phyloP scores from a whole-genome alignment of 2,797 vertebrate genomes.

The Todus mexicanus region DNA sequence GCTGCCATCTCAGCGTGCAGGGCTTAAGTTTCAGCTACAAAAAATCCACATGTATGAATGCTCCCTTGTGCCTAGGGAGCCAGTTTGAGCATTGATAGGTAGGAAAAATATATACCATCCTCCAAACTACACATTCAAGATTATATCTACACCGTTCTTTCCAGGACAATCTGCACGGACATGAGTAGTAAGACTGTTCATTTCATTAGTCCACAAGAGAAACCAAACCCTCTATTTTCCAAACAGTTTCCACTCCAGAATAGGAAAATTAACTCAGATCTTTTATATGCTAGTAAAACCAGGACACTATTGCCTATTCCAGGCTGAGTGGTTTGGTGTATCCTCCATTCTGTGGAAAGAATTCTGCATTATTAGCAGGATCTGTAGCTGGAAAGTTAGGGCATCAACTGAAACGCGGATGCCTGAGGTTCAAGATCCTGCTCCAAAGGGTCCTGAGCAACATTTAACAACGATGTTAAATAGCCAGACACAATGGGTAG shows the following conservation, averaged over 20 bases:
- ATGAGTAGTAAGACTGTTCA: background rate
- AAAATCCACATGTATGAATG: background rate
- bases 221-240: background rate
- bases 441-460: background rate
- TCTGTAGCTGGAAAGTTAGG: background rate
- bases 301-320: background rate
- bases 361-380: background rate
- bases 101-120: background rate
- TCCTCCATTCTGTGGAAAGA: background rate
- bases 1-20: background rate
- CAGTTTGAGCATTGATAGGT: background rate
- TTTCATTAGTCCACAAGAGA: background rate
- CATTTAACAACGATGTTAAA: background rate
- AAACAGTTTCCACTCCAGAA: background rate
- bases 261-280: background rate
- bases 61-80: background rate
- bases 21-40: constrained; percentile 30
- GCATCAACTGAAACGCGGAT: background rate
- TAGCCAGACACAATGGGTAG: background rate
- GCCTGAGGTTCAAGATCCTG: background rate
- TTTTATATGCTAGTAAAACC: background rate
- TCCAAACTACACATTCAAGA: background rate
- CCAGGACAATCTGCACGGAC: background rate
- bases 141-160: background rate
- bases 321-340: background rate